phyloP scores from a whole-genome alignment of 2,113 vertebrate genomes.

The Lontra canadensis region DNA sequence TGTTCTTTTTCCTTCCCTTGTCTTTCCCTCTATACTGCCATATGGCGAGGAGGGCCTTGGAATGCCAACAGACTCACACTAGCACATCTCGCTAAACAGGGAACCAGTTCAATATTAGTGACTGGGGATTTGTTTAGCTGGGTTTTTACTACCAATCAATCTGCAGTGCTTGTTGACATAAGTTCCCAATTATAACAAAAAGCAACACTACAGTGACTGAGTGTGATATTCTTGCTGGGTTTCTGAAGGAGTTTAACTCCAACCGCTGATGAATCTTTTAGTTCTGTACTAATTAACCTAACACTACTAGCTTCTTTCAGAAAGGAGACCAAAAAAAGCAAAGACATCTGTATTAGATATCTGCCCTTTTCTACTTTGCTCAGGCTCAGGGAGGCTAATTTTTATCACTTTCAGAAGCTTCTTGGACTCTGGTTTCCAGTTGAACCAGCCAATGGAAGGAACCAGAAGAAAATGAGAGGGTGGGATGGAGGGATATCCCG shows the following conservation, averaged over 20 bases:
- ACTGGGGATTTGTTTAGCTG: neutral
- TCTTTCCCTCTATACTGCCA: neutral
- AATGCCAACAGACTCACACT: neutral
- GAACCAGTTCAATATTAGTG: neutral
- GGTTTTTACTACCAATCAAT: neutral
- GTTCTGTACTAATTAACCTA: neutral
- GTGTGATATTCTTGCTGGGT: neutral
- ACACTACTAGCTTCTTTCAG: neutral
- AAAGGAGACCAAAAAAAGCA: neutral
- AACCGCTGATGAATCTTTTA: neutral
- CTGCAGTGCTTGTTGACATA: neutral
- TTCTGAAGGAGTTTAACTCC: neutral
- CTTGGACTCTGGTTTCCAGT: neutral
- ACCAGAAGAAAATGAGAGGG: neutral
- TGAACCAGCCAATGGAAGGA: neutral
- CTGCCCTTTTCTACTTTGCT: neutral
- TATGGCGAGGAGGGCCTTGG: neutral
- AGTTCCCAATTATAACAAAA: neutral
- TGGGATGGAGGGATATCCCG: rapidly evolving
- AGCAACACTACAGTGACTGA: neutral
- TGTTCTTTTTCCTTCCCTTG: neutral
- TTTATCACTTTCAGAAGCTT: neutral
- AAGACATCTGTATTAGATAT: neutral
- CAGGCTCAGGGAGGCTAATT: neutral
- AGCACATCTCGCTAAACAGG: conserved; percentile 2